Evolutionary conservation across 2,113 vertebrate genomes (phyloP), one percentile per base, ranked within the genome.

Genomic region (Periophthalmus modestus): DNA sequence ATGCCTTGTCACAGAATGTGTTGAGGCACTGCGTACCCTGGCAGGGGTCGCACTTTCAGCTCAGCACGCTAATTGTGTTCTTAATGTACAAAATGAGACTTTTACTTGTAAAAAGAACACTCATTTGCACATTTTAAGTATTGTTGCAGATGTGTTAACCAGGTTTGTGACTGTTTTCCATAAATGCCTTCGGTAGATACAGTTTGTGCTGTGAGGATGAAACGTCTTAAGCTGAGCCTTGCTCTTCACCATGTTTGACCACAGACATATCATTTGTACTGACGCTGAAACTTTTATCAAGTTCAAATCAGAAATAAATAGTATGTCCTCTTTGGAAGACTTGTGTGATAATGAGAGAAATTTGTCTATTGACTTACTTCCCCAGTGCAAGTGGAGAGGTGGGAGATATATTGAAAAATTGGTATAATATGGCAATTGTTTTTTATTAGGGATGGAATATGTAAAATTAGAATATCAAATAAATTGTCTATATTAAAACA

Each of bases 71-170:
- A 96, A 97, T 96, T 95, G 93, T 97, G 95, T 95, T 93, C 93
- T 95, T 95, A 95, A 94, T 94, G 92, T 94, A 93, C 90, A 89
- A 90, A 84, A 91, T 89, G 90, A 91, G 83, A 92, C 93, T 94
- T 92, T 94, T 78, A 91, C 90, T 91, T 67, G 92, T 92, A 94
- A 95, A 82, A 85, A 94, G 93, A 92, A 92, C 91, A 92, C 92
- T 96, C 92, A 97, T 98, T 98, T 97, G 95, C 96, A 96, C 95
- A 92, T 95, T 93, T 90, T 90, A 82, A 95, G 94, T 93, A 87
- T 93, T 94, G 89, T 88, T 82, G 68, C 71, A 91, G 93, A 95
- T 93, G 95, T 98, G 96, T 94, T 95, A 96, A 96, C 95, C 43
- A 67, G 74, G 68, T 79, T 81, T 94, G 66, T 14, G 24, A 24